phyloP scores from a whole-genome alignment of 2,113 vertebrate species.

The Acrocephalus kingi region DNA sequence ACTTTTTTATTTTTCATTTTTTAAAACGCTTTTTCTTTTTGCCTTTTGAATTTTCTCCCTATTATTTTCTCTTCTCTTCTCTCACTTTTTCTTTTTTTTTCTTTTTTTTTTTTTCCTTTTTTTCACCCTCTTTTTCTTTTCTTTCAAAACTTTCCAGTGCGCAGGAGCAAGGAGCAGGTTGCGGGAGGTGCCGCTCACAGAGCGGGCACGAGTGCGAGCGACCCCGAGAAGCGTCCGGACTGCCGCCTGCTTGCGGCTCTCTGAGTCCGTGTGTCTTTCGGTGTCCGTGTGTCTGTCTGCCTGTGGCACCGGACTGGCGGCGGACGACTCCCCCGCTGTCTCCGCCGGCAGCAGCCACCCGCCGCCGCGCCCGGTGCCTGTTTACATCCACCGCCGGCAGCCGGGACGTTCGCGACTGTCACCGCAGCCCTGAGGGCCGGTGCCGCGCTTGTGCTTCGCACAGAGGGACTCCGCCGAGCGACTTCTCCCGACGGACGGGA shows the following conservation, averaged over 20 bases:
- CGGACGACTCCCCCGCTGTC: not conserved
- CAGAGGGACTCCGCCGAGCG: not conserved
- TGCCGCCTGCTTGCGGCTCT: not conserved
- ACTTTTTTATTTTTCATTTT: not conserved
- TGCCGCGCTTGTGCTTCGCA: not conserved
- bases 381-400: not conserved
- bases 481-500: not conserved
- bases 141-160: not conserved
- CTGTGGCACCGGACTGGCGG: not conserved
- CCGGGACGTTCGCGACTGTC: not conserved
- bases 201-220: not conserved
- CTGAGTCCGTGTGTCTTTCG: not conserved
- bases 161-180: not conserved
- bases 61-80: too few species aligned
- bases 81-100: not conserved
- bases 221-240: not conserved
- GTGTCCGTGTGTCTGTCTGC: not conserved
- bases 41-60: rapidly evolving
- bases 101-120: rapidly evolving
- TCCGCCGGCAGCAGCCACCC: not conserved
- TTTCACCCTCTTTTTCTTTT: not conserved
- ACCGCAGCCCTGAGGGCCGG: not conserved
- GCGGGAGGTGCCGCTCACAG: not conserved
- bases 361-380: not conserved
- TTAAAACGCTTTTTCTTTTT: not conserved